A percentile compares a stretch with the other conserved stretches of the same genome.
Conservation (phyloP, 2,113 vertebrate genomes). For the Notothenia coriiceps region DNA sequence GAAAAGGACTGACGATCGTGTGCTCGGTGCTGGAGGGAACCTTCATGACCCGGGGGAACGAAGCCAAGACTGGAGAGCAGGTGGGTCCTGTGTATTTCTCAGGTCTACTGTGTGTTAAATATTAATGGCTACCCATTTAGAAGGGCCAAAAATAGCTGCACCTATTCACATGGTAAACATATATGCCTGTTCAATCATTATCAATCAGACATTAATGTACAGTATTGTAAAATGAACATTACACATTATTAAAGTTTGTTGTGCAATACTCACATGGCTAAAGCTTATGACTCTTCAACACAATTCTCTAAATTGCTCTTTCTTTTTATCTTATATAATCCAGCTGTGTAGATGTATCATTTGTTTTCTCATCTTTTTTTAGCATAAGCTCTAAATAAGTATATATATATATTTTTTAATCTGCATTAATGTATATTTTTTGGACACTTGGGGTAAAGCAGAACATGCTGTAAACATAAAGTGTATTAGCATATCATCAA, state of each 20-base stretch:
- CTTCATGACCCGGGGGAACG: constrained; percentile 87
- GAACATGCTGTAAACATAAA: not conserved
- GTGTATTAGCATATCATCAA: not conserved
- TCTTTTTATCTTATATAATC: not conserved
- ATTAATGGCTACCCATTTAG: not conserved
- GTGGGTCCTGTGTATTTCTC: constrained; percentile 69
- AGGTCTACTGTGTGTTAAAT: not conserved
- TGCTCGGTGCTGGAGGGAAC: constrained; percentile 93
- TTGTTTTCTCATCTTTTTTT: not conserved
- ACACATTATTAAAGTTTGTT: no score
- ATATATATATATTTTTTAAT: not conserved
- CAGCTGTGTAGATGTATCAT: not conserved
- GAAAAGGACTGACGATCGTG: constrained; percentile 95
- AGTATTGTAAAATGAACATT: no score
- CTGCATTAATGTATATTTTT: not conserved
- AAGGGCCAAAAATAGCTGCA: not conserved
- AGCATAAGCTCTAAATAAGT: not conserved
- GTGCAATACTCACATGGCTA: not conserved
- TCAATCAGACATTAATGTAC: no score
- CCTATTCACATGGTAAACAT: not conserved
- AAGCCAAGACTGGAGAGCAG: constrained; percentile 90
- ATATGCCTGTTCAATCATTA: not conserved
- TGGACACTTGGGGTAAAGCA: not conserved
- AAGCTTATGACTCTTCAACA: not conserved
- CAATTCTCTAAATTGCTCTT: not conserved